Conservation (phyloP, 2,888 invertebrate species). For the Pollenia amentaria region DNA sequence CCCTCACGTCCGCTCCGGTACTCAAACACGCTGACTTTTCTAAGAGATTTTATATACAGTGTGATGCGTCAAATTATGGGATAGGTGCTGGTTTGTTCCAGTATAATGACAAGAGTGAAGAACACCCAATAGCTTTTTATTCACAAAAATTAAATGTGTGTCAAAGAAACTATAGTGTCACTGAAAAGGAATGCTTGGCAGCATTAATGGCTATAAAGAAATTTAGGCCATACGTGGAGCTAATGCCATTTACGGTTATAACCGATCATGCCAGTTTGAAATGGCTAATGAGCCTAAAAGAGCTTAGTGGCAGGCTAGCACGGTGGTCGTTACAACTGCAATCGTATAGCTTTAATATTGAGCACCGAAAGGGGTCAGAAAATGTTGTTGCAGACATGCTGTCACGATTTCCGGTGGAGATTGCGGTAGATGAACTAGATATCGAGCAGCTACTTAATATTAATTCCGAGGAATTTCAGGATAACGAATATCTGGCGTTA, state of each 20-base stretch:
- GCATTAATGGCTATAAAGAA: background rate
- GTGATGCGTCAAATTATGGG: conserved; percentile 3
- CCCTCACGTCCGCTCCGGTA: background rate
- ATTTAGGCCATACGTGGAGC: too few species aligned
- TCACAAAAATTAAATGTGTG: conserved; percentile 6
- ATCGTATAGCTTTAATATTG: conserved; percentile 70
- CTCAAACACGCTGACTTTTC: conserved; percentile 1
- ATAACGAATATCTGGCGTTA: conserved; percentile 25
- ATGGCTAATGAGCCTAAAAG: conserved; percentile 54
- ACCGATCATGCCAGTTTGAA: conserved; percentile 39
- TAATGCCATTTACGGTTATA: too few species aligned
- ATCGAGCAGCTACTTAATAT: conserved; percentile 18
- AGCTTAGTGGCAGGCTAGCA: conserved; percentile 77
- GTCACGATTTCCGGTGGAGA: conserved; percentile 38
- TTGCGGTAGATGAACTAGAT: background rate
- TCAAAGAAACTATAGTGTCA: background rate
- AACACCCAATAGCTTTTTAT: conserved; percentile 34
- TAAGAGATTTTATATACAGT: background rate
- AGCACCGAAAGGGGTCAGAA: conserved; percentile 76
- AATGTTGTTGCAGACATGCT: conserved; percentile 73
- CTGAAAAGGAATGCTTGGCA: background rate
- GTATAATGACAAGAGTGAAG: background rate
- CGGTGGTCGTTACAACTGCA: conserved; percentile 74
- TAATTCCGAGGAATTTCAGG: conserved; percentile 24
- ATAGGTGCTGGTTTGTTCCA: conserved; percentile 29